phyloP scores from a whole-genome alignment of 2,113 vertebrate genomes.

The pig (Sus scrofa) region DNA sequence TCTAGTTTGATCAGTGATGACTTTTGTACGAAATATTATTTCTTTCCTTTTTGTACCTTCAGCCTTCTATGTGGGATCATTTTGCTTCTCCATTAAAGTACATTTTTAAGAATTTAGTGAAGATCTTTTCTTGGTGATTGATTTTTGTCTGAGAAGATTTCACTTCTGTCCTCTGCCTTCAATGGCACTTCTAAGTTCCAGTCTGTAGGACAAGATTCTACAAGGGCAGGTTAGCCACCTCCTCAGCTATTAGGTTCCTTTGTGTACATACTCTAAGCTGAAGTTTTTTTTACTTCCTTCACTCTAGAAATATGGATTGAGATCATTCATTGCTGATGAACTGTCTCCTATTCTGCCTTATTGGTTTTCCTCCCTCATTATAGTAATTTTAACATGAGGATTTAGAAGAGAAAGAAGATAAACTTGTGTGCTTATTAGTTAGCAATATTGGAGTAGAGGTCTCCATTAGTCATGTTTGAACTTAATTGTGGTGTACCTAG shows the following conservation, averaged over 20 bases:
- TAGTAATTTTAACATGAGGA: neutral
- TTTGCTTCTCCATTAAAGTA: neutral
- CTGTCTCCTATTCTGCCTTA: neutral
- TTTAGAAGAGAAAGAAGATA: neutral
- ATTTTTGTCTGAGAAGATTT: neutral
- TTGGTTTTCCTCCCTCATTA: neutral
- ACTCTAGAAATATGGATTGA: neutral
- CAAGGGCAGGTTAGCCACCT: neutral
- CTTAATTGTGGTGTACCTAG: neutral
- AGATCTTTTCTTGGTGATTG: neutral
- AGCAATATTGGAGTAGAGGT: neutral
- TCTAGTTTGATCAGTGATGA: neutral
- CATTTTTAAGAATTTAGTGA: slow-evolving; percentile 3
- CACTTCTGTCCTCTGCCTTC: neutral
- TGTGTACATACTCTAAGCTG: neutral
- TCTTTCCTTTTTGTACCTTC: neutral
- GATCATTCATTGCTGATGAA: neutral
- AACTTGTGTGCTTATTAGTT: neutral
- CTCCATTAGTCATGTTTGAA: neutral
- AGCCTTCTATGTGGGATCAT: neutral
- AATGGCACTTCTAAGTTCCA: neutral
- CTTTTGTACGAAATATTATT: neutral
- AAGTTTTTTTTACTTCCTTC: neutral
- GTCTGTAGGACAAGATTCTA: neutral
- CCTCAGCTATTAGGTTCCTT: neutral